phyloP scores from a whole-genome alignment of 2,113 vertebrate genomes.

The Oncorhynchus masou region DNA sequence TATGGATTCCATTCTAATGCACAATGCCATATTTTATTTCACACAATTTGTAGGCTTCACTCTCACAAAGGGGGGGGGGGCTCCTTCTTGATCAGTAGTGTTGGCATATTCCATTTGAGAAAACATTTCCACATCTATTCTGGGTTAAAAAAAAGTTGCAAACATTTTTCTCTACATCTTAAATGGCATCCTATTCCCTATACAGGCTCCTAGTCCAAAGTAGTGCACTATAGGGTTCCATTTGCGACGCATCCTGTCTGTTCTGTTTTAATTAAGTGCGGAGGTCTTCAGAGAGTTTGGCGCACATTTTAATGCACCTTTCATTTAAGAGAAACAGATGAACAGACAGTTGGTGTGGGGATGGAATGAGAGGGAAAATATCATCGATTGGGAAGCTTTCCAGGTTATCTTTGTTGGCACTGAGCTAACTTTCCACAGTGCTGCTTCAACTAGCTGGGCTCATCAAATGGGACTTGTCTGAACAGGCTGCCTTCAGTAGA shows the following conservation, averaged over 20 bases:
- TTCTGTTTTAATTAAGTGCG: conserved; percentile 66
- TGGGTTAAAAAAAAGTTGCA: too few relatives aligned
- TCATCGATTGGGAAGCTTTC: conserved; percentile 70
- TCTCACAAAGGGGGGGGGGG: too few relatives aligned
- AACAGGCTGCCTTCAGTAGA: conserved; percentile 54
- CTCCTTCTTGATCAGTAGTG: too few relatives aligned
- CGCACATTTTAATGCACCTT: conserved; percentile 69
- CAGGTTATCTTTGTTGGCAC: conserved; percentile 70
- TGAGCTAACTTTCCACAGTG: conserved; percentile 56
- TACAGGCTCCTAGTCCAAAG: too few relatives aligned
- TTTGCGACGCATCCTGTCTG: conserved; percentile 6
- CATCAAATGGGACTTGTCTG: neutral
- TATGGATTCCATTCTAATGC: neutral
- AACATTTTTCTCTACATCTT: too few relatives aligned
- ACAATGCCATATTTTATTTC: neutral
- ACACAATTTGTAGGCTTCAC: neutral
- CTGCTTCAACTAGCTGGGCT: conserved; percentile 29
- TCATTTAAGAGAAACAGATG: conserved; percentile 73
- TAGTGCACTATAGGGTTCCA: neutral
- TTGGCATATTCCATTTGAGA: too few relatives aligned
- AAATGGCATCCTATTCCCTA: too few relatives aligned
- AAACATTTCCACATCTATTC: too few relatives aligned
- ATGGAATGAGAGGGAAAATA: conserved; percentile 59
- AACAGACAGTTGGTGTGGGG: conserved; percentile 75
- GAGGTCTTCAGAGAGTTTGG: conserved; percentile 51